Evolutionary conservation across 1,140 invertebrate genomes (phyloP), one percentile per base, ranked within the genome.

Genomic region (Aphaenogaster floridana): DNA sequence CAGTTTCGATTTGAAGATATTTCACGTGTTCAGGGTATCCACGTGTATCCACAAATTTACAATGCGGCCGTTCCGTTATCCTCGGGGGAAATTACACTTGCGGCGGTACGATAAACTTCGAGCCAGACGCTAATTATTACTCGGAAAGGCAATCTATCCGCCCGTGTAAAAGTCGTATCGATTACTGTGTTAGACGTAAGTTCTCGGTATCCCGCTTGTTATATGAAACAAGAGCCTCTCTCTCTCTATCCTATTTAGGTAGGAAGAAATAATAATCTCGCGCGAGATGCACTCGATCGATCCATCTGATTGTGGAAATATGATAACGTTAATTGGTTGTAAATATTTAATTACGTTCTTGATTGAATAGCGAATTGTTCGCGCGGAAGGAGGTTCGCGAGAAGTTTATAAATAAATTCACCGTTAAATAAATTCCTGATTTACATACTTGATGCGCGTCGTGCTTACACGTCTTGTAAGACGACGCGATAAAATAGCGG

Each of bases 51-150:
- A 69, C 66, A 84, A 84, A 84, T 84, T 76, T 84, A 84, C 69
- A 76, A 84, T 45, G 52, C 42, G 80, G 48, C 64, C 21, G 42
- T 76, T 64, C 28, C 42, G 21, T 69, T 48, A 76, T 84, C 54
- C 80, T 61, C 80, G 13, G 42, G 80, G 69, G 80, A 84, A 84
- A 84, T 84, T 84, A 84, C 80, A 50, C 69, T 84, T 54, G 61
- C 45, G 42, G 39, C 17, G 42, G 80, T 61, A 34, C 80, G 69
- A 84, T 84, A 84, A 84, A 84, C 80, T 84, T 84, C 42, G 54
- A 48, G 69, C 64, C 50, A 81, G 50, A 81, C 79, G 80, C 68
- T 84, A 84, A 84, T 84, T 84, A 84, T 84, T 74, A 76, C 39
- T 54, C 80, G 80, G 80, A 61, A 81, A 59, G 54, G 80, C 69